Percentiles rank a stretch among this genome's conserved stretches.
These are phyloP conservation scores for Apaloderma vittatum DNA, from an alignment of 2,113 vertebrate genomes.

Conservation along the genomic window DNA sequence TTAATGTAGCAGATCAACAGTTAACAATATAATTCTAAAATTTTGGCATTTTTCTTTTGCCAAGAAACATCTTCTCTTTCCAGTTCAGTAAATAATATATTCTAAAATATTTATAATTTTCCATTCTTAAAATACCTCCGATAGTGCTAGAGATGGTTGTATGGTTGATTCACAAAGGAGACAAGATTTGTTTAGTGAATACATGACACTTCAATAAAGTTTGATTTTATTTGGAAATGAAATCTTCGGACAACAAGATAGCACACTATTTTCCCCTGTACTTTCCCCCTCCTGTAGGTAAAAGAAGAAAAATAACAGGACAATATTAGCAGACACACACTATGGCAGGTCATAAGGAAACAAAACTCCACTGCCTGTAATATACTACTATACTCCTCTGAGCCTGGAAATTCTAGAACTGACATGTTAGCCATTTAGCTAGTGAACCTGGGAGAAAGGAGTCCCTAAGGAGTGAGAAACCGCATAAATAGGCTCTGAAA, in stretches of 20 bases:
- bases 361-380: neutral
- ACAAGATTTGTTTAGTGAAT: neutral
- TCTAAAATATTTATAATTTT: neutral
- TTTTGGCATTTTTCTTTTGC: neutral
- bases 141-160: neutral
- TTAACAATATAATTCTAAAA: neutral
- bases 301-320: neutral
- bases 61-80: neutral
- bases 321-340: neutral
- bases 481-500: neutral
- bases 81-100: neutral
- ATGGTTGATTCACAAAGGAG: neutral
- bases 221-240: neutral
- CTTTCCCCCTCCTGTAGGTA: neutral
- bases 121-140: neutral
- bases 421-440: neutral
- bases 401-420: neutral
- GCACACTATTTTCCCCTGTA: neutral
- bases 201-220: neutral
- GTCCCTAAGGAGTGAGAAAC: neutral
- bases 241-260: neutral
- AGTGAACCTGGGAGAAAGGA: neutral
- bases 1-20: neutral
- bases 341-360: neutral
- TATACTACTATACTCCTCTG: neutral